Conservation (phyloP, 2,113 vertebrate genomes). For the Dromas ardeola region DNA sequence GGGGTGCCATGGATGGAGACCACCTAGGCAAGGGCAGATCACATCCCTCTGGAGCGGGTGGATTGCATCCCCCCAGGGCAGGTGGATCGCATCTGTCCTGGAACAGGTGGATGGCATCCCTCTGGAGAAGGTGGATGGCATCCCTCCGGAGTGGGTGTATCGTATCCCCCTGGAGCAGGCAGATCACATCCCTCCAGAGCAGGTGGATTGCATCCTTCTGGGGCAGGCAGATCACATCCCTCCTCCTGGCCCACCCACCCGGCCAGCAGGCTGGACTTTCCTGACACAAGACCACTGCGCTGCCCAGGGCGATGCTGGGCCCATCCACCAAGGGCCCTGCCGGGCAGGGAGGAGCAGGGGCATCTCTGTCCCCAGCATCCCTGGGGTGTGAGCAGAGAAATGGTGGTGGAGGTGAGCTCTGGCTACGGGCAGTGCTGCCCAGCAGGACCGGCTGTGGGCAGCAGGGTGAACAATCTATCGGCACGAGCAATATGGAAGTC, state of each 20-base stretch:
- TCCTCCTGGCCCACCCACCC: neutral
- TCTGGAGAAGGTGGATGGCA: neutral
- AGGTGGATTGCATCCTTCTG: neutral
- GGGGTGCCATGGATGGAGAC: neutral
- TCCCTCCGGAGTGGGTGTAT: neutral
- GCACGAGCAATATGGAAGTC: neutral
- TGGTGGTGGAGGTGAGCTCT: neutral
- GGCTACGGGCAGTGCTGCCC: accelerated
- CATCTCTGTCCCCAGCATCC: neutral
- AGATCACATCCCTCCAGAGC: no score
- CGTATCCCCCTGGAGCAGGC: neutral
- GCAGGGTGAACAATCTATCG: neutral
- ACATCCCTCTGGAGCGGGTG: accelerated
- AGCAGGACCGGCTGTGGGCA: accelerated
- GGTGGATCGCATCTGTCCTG: neutral
- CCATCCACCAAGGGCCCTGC: accelerated
- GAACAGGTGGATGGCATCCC: neutral
- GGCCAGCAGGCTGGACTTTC: no score
- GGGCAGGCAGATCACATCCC: neutral
- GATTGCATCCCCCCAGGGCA: neutral
- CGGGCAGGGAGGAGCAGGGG: neutral
- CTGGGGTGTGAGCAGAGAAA: neutral
- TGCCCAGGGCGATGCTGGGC: neutral
- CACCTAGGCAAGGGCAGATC: neutral
- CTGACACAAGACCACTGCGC: neutral